These are phyloP conservation scores for Drosophila rubida DNA, from an alignment of 2,888 invertebrate genomes.

Conservation along the genomic window DNA sequence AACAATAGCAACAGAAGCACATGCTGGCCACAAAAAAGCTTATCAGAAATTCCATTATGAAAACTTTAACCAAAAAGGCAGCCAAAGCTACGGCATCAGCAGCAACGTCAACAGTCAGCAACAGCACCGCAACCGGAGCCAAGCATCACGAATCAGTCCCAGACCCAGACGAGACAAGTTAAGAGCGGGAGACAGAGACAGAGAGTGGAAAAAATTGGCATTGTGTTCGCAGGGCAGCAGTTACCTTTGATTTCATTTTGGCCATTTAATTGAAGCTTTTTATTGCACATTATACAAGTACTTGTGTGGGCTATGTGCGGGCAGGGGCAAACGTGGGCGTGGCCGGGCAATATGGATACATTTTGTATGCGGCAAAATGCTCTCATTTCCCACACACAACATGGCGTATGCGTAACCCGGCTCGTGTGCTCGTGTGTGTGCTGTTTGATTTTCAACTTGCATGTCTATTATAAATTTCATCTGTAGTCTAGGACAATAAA, in stretches of 20 bases:
- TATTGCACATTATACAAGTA: conserved; percentile 50
- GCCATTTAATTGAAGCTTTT: conserved; percentile 75
- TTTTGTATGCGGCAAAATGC: conserved; percentile 26
- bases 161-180: conserved; percentile 43
- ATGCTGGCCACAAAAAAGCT: conserved; percentile 71
- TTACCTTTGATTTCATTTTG: conserved; percentile 70
- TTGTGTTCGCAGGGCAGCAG: conserved; percentile 23
- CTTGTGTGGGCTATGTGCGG: conserved; percentile 24
- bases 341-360: conserved; percentile 22
- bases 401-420: conserved; percentile 35
- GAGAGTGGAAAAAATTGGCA: conserved; percentile 25
- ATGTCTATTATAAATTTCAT: conserved; percentile 77
- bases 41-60: conserved; percentile 81
- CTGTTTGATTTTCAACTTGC: conserved; percentile 69
- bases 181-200: not conserved
- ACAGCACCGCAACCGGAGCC: conserved; percentile 26
- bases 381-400: conserved; percentile 38
- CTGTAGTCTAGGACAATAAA: conserved; percentile 82
- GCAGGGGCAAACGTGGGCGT: conserved; percentile 11
- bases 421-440: conserved; percentile 14
- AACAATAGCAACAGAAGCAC: conserved; percentile 36
- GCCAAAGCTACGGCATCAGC: conserved; percentile 20
- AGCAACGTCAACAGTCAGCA: conserved; percentile 20
- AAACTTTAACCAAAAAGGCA: conserved; percentile 67
- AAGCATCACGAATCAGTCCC: conserved; percentile 13